Conservation (phyloP, 2,888 invertebrate genomes). For the Danaus chrysippus region DNA sequence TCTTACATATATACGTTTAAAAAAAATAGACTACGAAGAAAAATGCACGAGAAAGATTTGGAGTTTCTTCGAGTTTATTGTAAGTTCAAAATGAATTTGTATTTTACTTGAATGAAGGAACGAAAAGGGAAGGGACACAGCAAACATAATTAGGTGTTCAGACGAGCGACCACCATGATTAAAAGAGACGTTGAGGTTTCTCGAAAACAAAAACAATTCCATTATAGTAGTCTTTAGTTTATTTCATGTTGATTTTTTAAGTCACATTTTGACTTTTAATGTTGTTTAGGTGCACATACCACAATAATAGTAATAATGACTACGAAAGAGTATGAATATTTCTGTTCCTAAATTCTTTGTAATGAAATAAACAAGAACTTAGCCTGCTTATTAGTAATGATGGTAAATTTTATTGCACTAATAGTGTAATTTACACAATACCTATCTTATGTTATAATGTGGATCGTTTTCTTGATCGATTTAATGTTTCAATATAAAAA, state of each 20-base stretch:
- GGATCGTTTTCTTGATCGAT: too few species aligned
- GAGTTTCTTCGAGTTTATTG: slow-evolving; percentile 32
- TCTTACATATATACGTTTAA: slow-evolving; percentile 19
- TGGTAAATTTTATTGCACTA: too few species aligned
- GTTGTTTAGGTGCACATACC: slow-evolving; percentile 24
- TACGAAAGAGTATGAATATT: too few species aligned
- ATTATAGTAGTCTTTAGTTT: slow-evolving; percentile 32
- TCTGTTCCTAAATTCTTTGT: too few species aligned
- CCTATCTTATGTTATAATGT: too few species aligned
- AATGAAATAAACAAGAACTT: too few species aligned
- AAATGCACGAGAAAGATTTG: slow-evolving; percentile 28
- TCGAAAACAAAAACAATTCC: slow-evolving; percentile 39
- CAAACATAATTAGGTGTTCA: slow-evolving; percentile 63
- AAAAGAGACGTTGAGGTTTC: slow-evolving; percentile 43
- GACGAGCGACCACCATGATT: slow-evolving; percentile 55
- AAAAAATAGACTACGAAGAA: slow-evolving; percentile 27
- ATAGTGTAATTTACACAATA: too few species aligned
- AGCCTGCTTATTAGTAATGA: too few species aligned
- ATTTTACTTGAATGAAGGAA: slow-evolving; percentile 43
- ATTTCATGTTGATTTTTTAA: slow-evolving; percentile 55
- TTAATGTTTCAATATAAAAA: too few species aligned
- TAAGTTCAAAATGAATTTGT: slow-evolving; percentile 35
- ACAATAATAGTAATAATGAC: too few species aligned
- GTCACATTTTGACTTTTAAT: slow-evolving; percentile 49
- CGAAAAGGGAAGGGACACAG: slow-evolving; percentile 48